Base-by-base conservation (phyloP, 2,113 vertebrate genomes). In the Gymnorhina tibicen region DNA sequence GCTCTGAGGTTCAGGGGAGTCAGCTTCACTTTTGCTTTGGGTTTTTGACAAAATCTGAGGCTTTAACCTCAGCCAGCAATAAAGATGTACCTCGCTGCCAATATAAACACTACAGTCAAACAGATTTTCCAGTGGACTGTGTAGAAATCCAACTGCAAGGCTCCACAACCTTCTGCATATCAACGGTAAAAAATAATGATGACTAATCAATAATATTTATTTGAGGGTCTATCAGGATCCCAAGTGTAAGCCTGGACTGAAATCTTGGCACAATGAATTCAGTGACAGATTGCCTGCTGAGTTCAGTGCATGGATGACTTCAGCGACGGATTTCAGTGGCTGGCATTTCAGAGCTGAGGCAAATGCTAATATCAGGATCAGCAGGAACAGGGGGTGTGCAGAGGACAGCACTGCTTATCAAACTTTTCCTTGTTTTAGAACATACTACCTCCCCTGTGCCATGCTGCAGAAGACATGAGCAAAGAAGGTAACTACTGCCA, bases 191-290 rank as follows among this genome's bases (percentile, higher is more conserved):
- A 97, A 74, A 88, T 50, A 95, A 56, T 28, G 35, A 52, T 96
- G 95, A 87, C 55, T 85, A 94, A 95, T 95, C 42, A 76, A 63
- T 85, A 96, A 90, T 92, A 95, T 96, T 96, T 96, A 95, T 88
- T 68, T 30, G 73, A 89, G 70, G n/a, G 67, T 75, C 74, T 94
- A 37, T 73, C 85, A 42, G 80, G 84, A 76, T 91, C 86, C 62
- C 81, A 64, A 90, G 41, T 17, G 37, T 11, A 87, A 94, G 89
- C 41, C 63, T 55, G 75, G 85, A 70, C 6, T 77, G 82, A n/a
- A 91, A 74, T 84, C 79, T 73, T 95, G 95, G 95, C 95, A 91
- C 64, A 15, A 11, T 28, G 6, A 86, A 77, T 58, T 28, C 72
- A 79, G 73, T 83, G 91, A 72, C 94, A 97, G 93, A 94, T 92